A percentile compares a stretch with the other conserved stretches of the same genome.
phyloP scores from a whole-genome alignment of 2,113 vertebrate genomes.

The Procavia capensis region DNA sequence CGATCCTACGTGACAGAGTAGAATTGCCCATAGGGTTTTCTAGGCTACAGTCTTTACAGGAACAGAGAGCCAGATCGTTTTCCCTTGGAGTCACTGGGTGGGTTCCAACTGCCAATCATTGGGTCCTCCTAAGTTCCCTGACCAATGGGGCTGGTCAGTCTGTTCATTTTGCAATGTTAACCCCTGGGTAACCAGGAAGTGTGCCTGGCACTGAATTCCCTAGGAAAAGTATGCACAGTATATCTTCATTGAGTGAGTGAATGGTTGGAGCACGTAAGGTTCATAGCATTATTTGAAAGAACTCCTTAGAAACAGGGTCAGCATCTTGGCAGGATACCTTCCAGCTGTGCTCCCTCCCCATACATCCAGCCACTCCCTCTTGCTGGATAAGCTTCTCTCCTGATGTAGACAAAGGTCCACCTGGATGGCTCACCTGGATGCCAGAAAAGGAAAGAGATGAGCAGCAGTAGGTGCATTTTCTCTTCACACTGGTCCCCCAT shows the following conservation, averaged over 20 bases:
- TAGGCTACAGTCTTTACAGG: too few species aligned
- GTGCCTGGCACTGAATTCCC: not conserved
- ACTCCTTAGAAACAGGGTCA: not conserved
- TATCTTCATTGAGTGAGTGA: not conserved
- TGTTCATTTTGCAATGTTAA: not conserved
- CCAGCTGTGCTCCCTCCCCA: too few species aligned
- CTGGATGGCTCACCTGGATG: constrained; percentile 64
- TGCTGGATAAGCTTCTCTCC: not conserved
- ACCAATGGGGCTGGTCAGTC: fast-evolving
- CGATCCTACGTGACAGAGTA: not conserved
- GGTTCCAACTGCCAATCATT: not conserved
- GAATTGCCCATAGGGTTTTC: not conserved
- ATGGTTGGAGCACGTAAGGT: not conserved
- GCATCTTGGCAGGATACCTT: not conserved
- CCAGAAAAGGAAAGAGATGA: not conserved
- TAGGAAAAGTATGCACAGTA: fast-evolving
- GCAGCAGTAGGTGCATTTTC: constrained; percentile 1
- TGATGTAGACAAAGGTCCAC: fast-evolving
- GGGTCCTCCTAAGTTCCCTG: not conserved
- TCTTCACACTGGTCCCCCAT: fast-evolving
- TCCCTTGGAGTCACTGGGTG: not conserved
- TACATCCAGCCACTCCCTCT: not conserved
- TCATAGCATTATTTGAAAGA: not conserved
- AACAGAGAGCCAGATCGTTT: not conserved
- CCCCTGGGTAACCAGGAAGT: not conserved